Evolutionary conservation across 2,888 invertebrate species (phyloP), one percentile per base, ranked within the genome.

Genomic region (Drosophila austrosaltans): DNA sequence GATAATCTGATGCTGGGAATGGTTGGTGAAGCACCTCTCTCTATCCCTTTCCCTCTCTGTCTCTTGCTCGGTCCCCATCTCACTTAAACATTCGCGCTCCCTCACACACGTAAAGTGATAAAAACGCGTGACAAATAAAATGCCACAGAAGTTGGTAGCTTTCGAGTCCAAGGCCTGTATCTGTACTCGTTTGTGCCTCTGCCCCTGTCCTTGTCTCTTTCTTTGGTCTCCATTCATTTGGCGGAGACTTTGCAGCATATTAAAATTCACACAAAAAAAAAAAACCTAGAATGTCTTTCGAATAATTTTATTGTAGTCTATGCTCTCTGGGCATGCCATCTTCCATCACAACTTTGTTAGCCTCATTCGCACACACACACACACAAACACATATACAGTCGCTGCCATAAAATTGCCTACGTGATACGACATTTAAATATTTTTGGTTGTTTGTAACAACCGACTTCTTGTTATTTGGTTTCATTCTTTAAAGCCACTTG

Each of bases 81-180:
- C n/a, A 60, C 36, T 28, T n/a, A 59, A 30, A 36, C 44, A 8
- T 57, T 53, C 68, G 58, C 36, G 39, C 40, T 75, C 66, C 57
- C 79, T 71, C 78, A 48, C 79, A 72, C 82, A 84, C 89, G 88
- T 73, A 88, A 86, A 87, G 89, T 87, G 89, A 87, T 86, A 88
- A 89, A 85, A 85, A 85, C 83, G 86, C 81, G 89, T 87, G 88
- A 85, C 88, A 85, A 89, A 85, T 89, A 89, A 85, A 89, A 85
- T 82, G 81, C 78, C 87, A 73, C 76, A 76, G 76, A 75, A 65
- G 30, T 20, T 16, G 28, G n/a, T 53, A 53, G 36, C 10, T 20
- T 58, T 10, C 59, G 42, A 30, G 56, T 42, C 48, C 48, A 39
- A 58, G 36, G 57, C 54, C 30, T 57, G 57, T 22, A 2, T 25